Percentiles rank a stretch among this genome's conserved stretches.
Evolutionary conservation across 2,888 invertebrate species (phyloP).

Genomic region (Diarsia mendica): DNA sequence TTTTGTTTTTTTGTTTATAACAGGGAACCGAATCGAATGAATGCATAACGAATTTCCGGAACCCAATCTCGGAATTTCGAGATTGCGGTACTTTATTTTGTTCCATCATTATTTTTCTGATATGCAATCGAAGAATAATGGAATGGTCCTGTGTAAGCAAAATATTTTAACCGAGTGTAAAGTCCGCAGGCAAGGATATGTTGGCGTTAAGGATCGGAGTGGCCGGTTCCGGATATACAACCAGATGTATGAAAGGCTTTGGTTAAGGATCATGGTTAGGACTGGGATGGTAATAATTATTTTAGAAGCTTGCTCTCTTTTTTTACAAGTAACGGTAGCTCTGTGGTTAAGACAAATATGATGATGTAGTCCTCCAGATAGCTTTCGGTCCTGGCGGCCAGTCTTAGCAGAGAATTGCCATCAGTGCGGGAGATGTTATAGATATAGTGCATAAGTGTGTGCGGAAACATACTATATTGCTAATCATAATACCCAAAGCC

Average conservation of each 20-base stretch:
- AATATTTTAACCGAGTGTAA: not conserved
- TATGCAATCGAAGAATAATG: conserved; percentile 17
- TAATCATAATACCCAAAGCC: not conserved
- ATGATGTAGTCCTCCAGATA: too few relatives aligned
- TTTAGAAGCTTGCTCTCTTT: not conserved
- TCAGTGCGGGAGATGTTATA: too few relatives aligned
- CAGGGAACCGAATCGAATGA: conserved; percentile 14
- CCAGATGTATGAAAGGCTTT: not conserved
- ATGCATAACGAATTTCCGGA: conserved; percentile 34
- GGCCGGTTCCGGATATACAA: too few relatives aligned
- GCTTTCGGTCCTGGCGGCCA: too few relatives aligned
- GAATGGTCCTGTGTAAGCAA: not conserved
- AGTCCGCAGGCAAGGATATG: not conserved
- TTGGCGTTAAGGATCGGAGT: not conserved
- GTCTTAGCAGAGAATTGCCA: too few relatives aligned
- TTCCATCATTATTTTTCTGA: not conserved
- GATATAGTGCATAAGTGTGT: too few relatives aligned
- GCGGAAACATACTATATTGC: too few relatives aligned
- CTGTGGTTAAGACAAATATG: too few relatives aligned
- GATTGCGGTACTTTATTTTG: conserved; percentile 16
- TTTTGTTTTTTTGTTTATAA: conserved; percentile 18
- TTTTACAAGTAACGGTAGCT: not conserved
- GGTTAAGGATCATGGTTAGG: not conserved
- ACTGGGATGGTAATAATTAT: not conserved
- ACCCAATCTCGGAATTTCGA: conserved; percentile 23